A percentile compares a stretch with the other conserved stretches of the same genome.
These are phyloP conservation scores for Drosophila setosimentum DNA, from an alignment of 2,888 invertebrate genomes.

Conservation along the genomic window DNA sequence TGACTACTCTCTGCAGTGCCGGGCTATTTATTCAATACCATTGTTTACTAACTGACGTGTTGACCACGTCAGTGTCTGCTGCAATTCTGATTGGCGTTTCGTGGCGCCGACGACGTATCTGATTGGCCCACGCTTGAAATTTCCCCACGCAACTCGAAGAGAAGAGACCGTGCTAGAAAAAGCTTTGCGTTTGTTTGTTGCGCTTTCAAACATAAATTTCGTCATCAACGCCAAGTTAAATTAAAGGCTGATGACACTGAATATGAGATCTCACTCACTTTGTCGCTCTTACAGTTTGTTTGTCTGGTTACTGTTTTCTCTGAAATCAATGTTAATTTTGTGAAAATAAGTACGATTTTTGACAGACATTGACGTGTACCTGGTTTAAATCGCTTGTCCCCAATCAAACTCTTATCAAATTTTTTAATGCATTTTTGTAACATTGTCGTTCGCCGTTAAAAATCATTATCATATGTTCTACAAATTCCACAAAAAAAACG, in stretches of 20 bases:
- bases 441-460: neutral
- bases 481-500: constrained; percentile 34
- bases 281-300: neutral
- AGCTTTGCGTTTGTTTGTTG: constrained; percentile 34
- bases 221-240: constrained; percentile 23
- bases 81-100: constrained; percentile 69
- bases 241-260: constrained; percentile 52
- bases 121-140: constrained; percentile 69
- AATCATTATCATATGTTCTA: neutral
- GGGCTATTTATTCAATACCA: constrained; percentile 81
- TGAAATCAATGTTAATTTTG: constrained; percentile 15
- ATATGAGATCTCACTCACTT: neutral
- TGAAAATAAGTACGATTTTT: constrained; percentile 30
- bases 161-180: constrained; percentile 32
- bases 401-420: neutral
- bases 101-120: constrained; percentile 60
- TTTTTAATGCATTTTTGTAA: neutral
- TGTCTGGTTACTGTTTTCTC: neutral
- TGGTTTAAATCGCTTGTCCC: neutral
- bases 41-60: constrained; percentile 63
- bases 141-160: constrained; percentile 33
- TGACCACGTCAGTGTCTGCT: constrained; percentile 63
- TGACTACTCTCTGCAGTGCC: constrained; percentile 66
- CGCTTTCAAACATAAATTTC: constrained; percentile 36
- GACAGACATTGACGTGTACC: constrained; percentile 50